Evolutionary conservation across 1,140 invertebrate genomes (phyloP).

Genomic region (Ganaspis sp.): DNA sequence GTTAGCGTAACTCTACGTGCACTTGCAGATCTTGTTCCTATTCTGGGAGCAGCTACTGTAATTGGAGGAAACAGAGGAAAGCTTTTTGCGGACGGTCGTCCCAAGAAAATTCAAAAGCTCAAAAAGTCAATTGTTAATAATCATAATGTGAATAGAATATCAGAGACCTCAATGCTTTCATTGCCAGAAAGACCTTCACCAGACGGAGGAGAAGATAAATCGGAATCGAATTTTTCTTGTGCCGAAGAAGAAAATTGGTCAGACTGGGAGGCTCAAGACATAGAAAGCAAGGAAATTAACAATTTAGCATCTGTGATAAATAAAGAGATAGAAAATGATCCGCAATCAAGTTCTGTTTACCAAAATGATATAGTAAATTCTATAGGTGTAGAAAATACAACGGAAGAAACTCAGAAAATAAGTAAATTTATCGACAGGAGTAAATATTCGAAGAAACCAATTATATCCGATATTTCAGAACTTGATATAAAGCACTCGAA

Average conservation of each 20-base stretch:
- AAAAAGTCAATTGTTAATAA: constrained; percentile 51
- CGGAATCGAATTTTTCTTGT: constrained; percentile 75
- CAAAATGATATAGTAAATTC: not conserved
- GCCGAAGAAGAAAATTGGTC: constrained; percentile 80
- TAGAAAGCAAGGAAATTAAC: constrained; percentile 42
- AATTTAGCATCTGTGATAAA: not conserved
- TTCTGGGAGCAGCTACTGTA: constrained; percentile 87
- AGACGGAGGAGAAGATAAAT: constrained; percentile 86
- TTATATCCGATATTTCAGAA: constrained; percentile 81
- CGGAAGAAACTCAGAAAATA: constrained; percentile 29
- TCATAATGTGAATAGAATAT: constrained; percentile 37
- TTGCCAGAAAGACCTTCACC: constrained; percentile 86
- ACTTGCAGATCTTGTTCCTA: constrained; percentile 87
- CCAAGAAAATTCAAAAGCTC: constrained; percentile 72
- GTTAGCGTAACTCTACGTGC: constrained; percentile 87
- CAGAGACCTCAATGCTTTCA: constrained; percentile 39
- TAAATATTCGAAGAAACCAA: constrained; percentile 69
- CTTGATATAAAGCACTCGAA: constrained; percentile 86
- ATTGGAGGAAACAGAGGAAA: constrained; percentile 87
- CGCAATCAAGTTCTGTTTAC: not conserved
- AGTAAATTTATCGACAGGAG: constrained; percentile 36
- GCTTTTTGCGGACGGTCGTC: constrained; percentile 89
- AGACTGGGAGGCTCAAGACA: constrained; percentile 84
- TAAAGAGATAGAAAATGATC: not conserved
- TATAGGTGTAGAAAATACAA: not conserved